phyloP scores from a whole-genome alignment of 2,888 invertebrate genomes.

The Drosophila austrosaltans region DNA sequence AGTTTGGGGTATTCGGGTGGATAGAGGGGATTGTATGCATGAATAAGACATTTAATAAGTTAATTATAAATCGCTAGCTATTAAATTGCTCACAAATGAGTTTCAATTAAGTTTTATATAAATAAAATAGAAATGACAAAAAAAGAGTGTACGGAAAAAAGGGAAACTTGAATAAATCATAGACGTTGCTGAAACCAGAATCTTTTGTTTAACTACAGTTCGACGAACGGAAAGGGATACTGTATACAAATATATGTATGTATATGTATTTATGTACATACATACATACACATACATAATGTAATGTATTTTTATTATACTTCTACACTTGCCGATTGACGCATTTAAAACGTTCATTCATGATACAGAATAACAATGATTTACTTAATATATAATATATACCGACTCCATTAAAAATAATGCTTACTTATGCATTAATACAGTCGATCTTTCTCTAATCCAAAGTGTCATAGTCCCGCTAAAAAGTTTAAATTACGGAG shows the following conservation, averaged over 20 bases:
- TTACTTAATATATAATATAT: too few species aligned
- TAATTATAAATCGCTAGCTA: neutral
- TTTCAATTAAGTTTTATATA: neutral
- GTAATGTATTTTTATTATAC: too few species aligned
- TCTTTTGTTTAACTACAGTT: neutral
- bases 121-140: neutral
- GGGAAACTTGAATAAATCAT: neutral
- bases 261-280: neutral
- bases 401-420: neutral
- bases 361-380: too few species aligned
- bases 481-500: too few species aligned
- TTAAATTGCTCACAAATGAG: slow-evolving; percentile 1
- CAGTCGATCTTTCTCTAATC: too few species aligned
- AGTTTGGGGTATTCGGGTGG: neutral
- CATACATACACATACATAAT: too few species aligned
- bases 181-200: neutral
- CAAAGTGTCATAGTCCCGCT: too few species aligned
- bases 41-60: slow-evolving; percentile 2
- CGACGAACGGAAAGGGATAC: neutral
- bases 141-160: neutral
- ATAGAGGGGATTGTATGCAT: neutral
- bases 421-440: too few species aligned
- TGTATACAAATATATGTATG: neutral
- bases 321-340: too few species aligned
- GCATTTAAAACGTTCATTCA: too few species aligned